Evolutionary conservation across 2,797 vertebrate species (phyloP), one percentile per base, ranked within the genome.

Genomic region (Lates japonicus): DNA sequence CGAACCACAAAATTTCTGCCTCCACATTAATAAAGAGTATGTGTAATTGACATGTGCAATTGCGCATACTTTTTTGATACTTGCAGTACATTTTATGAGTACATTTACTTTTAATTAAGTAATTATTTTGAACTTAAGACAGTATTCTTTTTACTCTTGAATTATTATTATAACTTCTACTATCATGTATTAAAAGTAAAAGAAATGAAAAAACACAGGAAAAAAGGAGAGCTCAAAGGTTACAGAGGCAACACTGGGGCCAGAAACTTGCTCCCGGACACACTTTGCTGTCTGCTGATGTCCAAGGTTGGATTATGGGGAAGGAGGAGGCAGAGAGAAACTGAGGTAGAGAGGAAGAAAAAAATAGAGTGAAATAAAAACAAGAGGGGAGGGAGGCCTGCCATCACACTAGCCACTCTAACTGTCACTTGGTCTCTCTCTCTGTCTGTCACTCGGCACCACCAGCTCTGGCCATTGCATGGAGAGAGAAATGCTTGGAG

Each of bases 401-500:
- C 85, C 90, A 89, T 86, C 75, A 71, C 74, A 61, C 71, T 20
- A 68, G 74, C 75, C 79, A 33, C 76, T 55, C 78, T 81, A 70
- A 76, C 83, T 85, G 86, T 91, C 90, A 87, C 86, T 79, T 78
- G 70, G 64, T 81, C 76, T 76, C 65, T 64, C 61, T 70, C 51
- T 65, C 81, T 77, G 76, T 55, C 80, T 81, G 76, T 84, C 72
- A 25, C 81, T 85, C 85, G 87, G 78, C 89, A 92, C 76, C 91
- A 85, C 58, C 83, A 92, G 90, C 90, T 88, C 87, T 85, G 89
- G 76, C 79, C 89, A 74, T 20, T 71, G 82, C 90, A 82, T 89
- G 91, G 86, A 93, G 90, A 91, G 89, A 91, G 83, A 91, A 93
- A 74, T 86, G 93, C 94, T 95, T 14, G 83, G 78, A 95, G 94